phyloP scores from a whole-genome alignment of 2,113 vertebrate species.

The Alexandromys fortis region DNA sequence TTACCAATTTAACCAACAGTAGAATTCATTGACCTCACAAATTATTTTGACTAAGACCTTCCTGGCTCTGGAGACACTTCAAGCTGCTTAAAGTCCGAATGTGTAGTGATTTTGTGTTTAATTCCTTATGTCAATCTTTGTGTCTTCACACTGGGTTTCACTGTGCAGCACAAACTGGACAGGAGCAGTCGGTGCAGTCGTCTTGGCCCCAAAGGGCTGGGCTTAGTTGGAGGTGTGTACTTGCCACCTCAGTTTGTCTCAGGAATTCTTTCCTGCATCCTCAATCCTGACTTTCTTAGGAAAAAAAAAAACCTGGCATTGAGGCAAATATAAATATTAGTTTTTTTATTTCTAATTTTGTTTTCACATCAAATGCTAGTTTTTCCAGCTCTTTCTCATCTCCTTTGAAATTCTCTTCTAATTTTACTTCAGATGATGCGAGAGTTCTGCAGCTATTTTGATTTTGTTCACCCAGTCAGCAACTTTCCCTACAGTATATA shows the following conservation, averaged over 20 bases:
- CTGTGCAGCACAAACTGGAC: background rate
- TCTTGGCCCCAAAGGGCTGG: background rate
- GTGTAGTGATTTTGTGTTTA: background rate
- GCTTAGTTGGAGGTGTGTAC: background rate
- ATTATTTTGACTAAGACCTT: background rate
- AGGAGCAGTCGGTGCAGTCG: background rate
- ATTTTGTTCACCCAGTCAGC: slow-evolving; percentile 56
- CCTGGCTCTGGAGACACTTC: background rate
- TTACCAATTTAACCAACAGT: background rate
- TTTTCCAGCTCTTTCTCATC: background rate
- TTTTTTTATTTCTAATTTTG: slow-evolving; percentile 1
- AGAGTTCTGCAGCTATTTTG: slow-evolving; percentile 40
- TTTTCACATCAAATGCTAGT: background rate
- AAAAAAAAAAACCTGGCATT: background rate
- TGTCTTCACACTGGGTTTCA: background rate
- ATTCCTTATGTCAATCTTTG: background rate
- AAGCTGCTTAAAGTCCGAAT: background rate
- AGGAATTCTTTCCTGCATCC: background rate
- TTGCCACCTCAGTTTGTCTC: background rate
- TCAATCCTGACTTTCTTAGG: background rate
- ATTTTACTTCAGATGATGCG: slow-evolving; percentile 40
- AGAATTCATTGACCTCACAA: background rate
- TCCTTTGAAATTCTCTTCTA: slow-evolving; percentile 30
- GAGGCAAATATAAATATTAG: background rate
- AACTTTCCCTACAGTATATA: background rate